Percentiles rank a stretch among this genome's conserved stretches.
phyloP scores from a whole-genome alignment of 1,140 invertebrate species.

The Pseudomyrmex pallidus region DNA sequence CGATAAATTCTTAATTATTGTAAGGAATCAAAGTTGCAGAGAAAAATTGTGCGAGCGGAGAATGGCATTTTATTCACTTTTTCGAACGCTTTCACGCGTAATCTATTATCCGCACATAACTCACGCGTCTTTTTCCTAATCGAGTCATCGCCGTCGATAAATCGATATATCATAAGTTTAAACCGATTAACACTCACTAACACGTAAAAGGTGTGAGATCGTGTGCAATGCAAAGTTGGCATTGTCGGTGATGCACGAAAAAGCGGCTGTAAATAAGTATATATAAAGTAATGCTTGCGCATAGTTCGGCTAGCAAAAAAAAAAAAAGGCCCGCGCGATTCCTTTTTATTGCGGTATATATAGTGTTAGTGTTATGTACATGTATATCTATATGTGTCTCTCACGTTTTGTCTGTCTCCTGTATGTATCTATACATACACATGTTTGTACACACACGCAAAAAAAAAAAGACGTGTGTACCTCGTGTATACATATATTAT shows the following conservation, averaged over 20 bases:
- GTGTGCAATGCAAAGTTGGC: not conserved
- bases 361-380: constrained; percentile 59
- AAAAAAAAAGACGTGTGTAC: constrained; percentile 49
- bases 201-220: constrained; percentile 1
- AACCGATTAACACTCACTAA: not conserved
- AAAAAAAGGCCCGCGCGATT: constrained; percentile 55
- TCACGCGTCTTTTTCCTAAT: constrained; percentile 49
- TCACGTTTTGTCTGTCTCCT: constrained; percentile 75
- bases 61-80: constrained; percentile 35
- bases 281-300: constrained; percentile 50
- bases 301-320: constrained; percentile 59
- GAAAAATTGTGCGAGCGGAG: not conserved
- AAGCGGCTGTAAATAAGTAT: constrained; percentile 65
- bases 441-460: constrained; percentile 66
- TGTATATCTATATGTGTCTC: constrained; percentile 71
- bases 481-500: constrained; percentile 68
- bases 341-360: constrained; percentile 74
- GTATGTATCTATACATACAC: constrained; percentile 74
- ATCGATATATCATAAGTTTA: constrained; percentile 30
- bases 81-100: constrained; percentile 21
- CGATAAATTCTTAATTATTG: too few relatives aligned
- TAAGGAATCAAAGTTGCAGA: not conserved
- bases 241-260: constrained; percentile 6
- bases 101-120: constrained; percentile 22
- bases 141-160: constrained; percentile 53